Conservation (phyloP, 2,113 vertebrate species). For the Poeciliopsis prolifica region DNA sequence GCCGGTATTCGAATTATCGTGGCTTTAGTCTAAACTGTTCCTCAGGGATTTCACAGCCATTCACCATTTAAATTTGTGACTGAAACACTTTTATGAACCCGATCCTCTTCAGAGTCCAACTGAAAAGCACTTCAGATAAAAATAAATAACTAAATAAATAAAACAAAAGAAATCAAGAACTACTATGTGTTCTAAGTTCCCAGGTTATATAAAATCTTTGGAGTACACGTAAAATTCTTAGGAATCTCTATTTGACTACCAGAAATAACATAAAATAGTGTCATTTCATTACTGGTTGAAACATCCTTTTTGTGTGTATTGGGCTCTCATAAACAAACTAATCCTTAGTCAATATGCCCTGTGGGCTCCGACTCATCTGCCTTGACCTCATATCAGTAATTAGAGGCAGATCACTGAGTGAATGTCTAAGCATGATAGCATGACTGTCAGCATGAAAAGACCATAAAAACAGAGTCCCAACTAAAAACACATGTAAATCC, state of each 20-base stretch:
- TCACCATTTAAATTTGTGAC: neutral
- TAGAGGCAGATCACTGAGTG: conserved; percentile 34
- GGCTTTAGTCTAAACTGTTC: neutral
- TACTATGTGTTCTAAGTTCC: too few species aligned
- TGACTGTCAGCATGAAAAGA: conserved; percentile 28
- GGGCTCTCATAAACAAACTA: conserved; percentile 15
- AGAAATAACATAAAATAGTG: too few species aligned
- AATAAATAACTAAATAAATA: too few species aligned
- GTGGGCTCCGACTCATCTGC: conserved; percentile 34
- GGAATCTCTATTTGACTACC: too few species aligned
- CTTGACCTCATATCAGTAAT: conserved; percentile 63
- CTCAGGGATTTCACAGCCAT: neutral
- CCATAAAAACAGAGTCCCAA: conserved; percentile 47
- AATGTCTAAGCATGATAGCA: conserved; percentile 1
- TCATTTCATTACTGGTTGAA: too few species aligned
- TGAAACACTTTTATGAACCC: neutral
- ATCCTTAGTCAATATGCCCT: conserved; percentile 19
- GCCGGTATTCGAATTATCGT: too few species aligned
- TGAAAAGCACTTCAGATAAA: too few species aligned
- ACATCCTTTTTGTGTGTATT: too few species aligned
- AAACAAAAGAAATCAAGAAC: too few species aligned
- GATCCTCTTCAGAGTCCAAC: too few species aligned
- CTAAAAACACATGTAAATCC: conserved; percentile 34
- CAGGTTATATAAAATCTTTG: too few species aligned
- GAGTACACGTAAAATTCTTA: too few species aligned